Base-by-base conservation (phyloP, 2,797 vertebrate species). In the Clarias pachynema region DNA sequence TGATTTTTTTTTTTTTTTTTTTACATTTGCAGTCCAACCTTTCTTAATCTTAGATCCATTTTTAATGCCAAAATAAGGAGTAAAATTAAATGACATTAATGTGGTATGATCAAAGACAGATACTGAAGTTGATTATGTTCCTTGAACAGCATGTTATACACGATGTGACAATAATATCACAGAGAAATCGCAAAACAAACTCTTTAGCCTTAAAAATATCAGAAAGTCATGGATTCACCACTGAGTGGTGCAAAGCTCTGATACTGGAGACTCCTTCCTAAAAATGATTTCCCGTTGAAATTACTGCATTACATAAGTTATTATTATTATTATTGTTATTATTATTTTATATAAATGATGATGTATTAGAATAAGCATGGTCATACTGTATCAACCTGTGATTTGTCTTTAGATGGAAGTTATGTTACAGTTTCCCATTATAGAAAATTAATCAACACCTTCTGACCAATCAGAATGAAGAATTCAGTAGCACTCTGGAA, bases 221-320 rank as follows among this genome's bases (percentile, higher is more conserved):
- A 5, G 34, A 69, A 69, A 0, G 3, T 69, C 37, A 69, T 34
- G 10, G 66, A 3, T 37, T 37, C 22, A 5, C 7, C 34, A 10
- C 5, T 10, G 68, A 40, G 29, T 12, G 34, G 22, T 20, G 6
- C 37, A 15, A 49, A 73, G 7, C 12, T 10, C 40, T 56, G 72
- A 74, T 6, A 18, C 72, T 74, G 72, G 72, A 74, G 72, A 74
- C 72, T 74, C 72, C n/a, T 74, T 74, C 14, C 12, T 44, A n/a
- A 2, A 72, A 73, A 7, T 24, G 1, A 40, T 14, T 4, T 49
- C 22, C 34, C 22, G 4, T 22, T 69, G 40, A 1, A 37, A 24
- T n/a, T 9, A 72, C 1, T 70, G 22, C 6, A 22, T 24, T 4
- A 40, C 9, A 24, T 15, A 40, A 40, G 37, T 24, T 24, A 5